phyloP scores from a whole-genome alignment of 2,888 invertebrate genomes.

The Smittia sp. region DNA sequence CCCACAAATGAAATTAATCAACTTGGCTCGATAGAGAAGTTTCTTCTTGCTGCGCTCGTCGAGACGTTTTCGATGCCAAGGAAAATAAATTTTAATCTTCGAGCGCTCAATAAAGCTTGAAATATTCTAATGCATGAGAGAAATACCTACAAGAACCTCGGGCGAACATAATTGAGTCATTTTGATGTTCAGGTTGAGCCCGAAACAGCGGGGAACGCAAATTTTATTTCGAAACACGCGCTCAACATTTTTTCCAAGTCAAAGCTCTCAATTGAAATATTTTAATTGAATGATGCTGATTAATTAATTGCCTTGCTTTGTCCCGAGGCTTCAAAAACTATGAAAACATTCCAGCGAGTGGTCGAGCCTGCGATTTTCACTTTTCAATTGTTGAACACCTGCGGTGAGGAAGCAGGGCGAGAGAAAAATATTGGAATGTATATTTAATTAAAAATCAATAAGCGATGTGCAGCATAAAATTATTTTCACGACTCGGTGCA shows the following conservation, averaged over 20 bases:
- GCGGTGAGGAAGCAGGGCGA: too few relatives aligned
- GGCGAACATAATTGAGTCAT: slow-evolving; percentile 13
- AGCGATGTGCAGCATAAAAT: too few relatives aligned
- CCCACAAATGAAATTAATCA: slow-evolving; percentile 5
- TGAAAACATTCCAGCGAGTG: too few relatives aligned
- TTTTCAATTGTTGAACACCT: too few relatives aligned
- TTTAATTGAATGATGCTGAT: neutral
- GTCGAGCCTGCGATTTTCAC: too few relatives aligned
- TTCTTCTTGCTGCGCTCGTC: neutral
- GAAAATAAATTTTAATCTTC: neutral
- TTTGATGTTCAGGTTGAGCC: slow-evolving; percentile 6
- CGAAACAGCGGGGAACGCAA: slow-evolving; percentile 10
- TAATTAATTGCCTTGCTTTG: neutral
- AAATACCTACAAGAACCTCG: neutral
- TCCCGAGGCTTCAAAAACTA: too few relatives aligned
- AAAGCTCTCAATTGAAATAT: neutral
- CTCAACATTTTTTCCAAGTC: neutral
- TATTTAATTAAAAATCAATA: too few relatives aligned
- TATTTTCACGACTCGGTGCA: too few relatives aligned
- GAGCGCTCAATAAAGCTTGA: neutral
- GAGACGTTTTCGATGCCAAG: too few relatives aligned
- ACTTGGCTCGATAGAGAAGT: neutral
- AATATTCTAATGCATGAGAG: neutral
- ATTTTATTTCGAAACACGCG: neutral
- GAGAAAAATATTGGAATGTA: too few relatives aligned